Evolutionary conservation across 2,888 invertebrate species (phyloP).

Genomic region (Abrostola triplasia): DNA sequence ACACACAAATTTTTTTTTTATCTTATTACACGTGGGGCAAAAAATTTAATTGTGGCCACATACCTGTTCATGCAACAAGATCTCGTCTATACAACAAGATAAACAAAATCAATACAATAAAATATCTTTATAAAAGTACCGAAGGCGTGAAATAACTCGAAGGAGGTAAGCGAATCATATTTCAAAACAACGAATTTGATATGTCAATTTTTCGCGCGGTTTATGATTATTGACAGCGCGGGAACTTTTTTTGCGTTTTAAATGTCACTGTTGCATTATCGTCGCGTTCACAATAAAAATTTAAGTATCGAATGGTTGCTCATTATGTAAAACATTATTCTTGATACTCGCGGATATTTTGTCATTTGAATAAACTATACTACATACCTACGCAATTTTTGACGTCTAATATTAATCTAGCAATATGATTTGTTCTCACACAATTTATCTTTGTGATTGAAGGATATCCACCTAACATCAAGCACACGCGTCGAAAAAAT

Average conservation of each 20-base stretch:
- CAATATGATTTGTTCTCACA: conserved; percentile 10
- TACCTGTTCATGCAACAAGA: conserved; percentile 78
- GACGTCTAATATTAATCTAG: neutral
- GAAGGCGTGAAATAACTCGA: conserved; percentile 71
- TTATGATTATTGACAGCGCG: conserved; percentile 61
- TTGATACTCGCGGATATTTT: conserved; percentile 11
- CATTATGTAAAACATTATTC: conserved; percentile 10
- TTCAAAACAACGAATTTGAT: conserved; percentile 84
- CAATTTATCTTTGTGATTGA: conserved; percentile 74
- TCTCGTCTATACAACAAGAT: conserved; percentile 72
- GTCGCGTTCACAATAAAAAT: conserved; percentile 28
- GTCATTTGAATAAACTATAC: conserved; percentile 12
- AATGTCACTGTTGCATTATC: conserved; percentile 24
- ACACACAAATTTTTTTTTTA: conserved; percentile 61
- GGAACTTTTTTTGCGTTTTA: conserved; percentile 40
- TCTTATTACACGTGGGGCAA: conserved; percentile 65
- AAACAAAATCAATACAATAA: conserved; percentile 76
- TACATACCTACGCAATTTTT: conserved; percentile 21
- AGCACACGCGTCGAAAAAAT: conserved; percentile 88
- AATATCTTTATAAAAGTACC: conserved; percentile 68
- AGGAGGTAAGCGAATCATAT: conserved; percentile 77
- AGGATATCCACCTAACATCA: conserved; percentile 75
- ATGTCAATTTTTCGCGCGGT: conserved; percentile 76
- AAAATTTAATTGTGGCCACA: conserved; percentile 73
- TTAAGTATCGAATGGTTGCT: conserved; percentile 11